These are phyloP conservation scores for Leiothrix lutea DNA, from an alignment of 2,113 vertebrate species.

Conservation along the genomic window DNA sequence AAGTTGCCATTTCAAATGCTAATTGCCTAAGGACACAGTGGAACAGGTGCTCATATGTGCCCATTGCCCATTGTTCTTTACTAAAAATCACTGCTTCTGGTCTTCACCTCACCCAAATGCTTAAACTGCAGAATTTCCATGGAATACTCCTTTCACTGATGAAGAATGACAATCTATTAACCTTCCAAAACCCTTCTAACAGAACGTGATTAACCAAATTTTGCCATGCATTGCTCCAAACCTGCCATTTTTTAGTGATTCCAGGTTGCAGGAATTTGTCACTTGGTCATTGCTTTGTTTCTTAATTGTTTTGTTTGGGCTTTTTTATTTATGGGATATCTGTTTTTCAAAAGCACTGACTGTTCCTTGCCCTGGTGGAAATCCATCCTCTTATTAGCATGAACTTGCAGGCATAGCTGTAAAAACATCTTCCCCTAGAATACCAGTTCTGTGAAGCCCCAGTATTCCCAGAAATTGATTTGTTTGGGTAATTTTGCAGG, in stretches of 20 bases:
- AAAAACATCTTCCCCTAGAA: background rate
- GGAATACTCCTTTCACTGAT: background rate
- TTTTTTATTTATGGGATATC: background rate
- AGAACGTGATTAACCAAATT: background rate
- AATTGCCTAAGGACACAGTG: background rate
- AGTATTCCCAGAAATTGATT: background rate
- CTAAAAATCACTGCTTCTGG: background rate
- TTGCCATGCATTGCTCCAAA: background rate
- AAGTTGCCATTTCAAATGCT: background rate
- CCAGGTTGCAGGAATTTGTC: background rate
- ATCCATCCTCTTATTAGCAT: background rate
- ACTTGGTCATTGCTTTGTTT: background rate
- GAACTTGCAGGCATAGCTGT: background rate
- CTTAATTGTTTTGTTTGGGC: background rate
- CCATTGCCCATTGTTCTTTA: background rate
- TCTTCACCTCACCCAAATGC: background rate
- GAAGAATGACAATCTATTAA: background rate
- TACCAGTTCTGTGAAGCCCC: background rate
- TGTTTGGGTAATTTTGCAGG: background rate
- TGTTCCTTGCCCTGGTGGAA: background rate
- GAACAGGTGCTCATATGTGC: background rate
- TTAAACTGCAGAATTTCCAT: background rate
- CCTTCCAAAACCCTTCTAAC: background rate
- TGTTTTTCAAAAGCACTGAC: background rate
- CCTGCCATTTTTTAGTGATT: background rate